Base-by-base conservation (phyloP, 2,797 vertebrate species). In the Diplodus sargus region DNA sequence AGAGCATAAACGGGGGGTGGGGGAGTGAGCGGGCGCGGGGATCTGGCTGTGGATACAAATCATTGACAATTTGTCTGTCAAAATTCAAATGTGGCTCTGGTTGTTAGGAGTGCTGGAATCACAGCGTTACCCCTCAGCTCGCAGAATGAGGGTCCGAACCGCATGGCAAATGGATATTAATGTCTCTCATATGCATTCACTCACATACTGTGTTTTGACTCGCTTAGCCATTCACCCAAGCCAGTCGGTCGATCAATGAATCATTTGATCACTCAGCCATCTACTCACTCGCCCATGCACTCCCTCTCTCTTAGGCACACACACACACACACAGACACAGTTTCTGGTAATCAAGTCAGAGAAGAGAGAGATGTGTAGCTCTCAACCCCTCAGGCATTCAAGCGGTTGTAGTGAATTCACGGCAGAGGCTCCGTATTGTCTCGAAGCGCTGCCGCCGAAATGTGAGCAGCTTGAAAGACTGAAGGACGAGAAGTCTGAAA, bases 71-170 rank as follows among this genome's bases (percentile, higher is more conserved):
- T 81, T 76, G 61, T 69, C 52, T 23, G 57, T 57, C 28, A 20
- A 83, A 84, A 83, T 89, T 74, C 54, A 78, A 85, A 85, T 74
- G 23, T 3, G 1, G 5, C 16, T 73, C 22, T 69, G 71, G 43
- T 61, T 65, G 66, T 65, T 81, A 85, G 52, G 74, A 79, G 59
- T n/a, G 9, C 7, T 57, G 58, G 39, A 74, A 28, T 71, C 39
- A 17, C 45, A 71, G 66, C 11, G 54, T 77, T 34, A 23, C 20
- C 69, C 45, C 20, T 51, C 23, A 57, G 63, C 25, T 67, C 43
- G 11, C 23, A 83, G 48, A 28, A 43, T 45, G 42, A 60, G 14
- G 43, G 43, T 59, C 48, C 68, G 69, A 7, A 28, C 67, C 14
- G 47, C n/a, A 1, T 30, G 5, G 22, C 49, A 60, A 17, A 42